Evolutionary conservation across 2,113 vertebrate genomes (phyloP), one percentile per base, ranked within the genome.

Genomic region (Oncorhynchus masou): DNA sequence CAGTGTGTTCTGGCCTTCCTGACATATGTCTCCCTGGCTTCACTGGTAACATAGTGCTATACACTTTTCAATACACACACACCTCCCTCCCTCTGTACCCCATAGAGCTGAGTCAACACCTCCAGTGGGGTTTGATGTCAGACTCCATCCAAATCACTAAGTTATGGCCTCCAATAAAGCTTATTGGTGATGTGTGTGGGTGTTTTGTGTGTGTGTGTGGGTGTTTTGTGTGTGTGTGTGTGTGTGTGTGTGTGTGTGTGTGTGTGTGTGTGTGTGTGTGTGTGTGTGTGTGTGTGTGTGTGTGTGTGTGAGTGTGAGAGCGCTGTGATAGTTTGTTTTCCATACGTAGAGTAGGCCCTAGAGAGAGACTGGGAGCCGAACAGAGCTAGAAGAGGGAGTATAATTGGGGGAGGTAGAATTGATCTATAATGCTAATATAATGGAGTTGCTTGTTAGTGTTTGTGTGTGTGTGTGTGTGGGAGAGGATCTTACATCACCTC

Each of bases 321-420:
- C 27, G 51, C 22, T 1, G 12, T 39, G 39, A 66, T 77, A n/a
- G 68, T 82, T 85, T 85, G 74, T 84, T 87, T 81, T 68, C 74
- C 73, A 48, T 39, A 69, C 31, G 29, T n/a, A 71, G 22, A 79
- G 3, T 54, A 83, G 73, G n/a, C 79, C 79, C 79, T 19, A 67
- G 81, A 74, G 79, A 74, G 62, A 9, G 27, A 11, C 73, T 22
- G 12, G 70, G 74, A 74, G 34, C 57, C 66, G 68, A 67, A 51
- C 29, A 70, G 51, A 79, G 64, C 48, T 78, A 74, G 27, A 80
- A 59, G 20, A 59, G 15, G 62, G 51, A 76, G 70, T 62, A 65
- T 70, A 74, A 59, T 75, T 79, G 73, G 59, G 20, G 27, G 39
- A 69, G 77, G 39, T 45, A 79, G 69, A 75, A 15, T 15, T 76